Evolutionary conservation across 2,113 vertebrate genomes (phyloP).

Genomic region (Natator depressus): DNA sequence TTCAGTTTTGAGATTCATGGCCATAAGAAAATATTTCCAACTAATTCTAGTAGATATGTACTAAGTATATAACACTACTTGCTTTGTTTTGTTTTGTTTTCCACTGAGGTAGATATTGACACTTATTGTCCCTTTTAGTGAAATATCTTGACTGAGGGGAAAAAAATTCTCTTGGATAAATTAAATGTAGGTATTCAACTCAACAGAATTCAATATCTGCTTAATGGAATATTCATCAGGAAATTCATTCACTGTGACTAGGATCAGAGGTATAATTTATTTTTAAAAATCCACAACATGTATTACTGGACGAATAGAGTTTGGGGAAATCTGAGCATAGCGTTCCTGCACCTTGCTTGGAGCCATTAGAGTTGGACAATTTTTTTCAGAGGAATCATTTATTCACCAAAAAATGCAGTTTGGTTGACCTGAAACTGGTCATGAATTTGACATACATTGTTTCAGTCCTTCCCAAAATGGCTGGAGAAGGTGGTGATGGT

Average conservation of each 20-base stretch:
- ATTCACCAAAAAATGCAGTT: not conserved
- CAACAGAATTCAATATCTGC: slow-evolving; percentile 43
- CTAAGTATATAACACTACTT: not conserved
- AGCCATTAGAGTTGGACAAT: not conserved
- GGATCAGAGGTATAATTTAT: slow-evolving; percentile 17
- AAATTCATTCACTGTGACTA: slow-evolving; percentile 29
- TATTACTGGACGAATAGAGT: not conserved
- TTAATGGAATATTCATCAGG: slow-evolving; percentile 52
- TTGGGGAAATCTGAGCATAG: not conserved
- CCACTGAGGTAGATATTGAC: slow-evolving; percentile 19
- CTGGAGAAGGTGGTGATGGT: not conserved
- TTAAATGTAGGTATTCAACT: slow-evolving; percentile 21
- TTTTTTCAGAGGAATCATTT: not conserved
- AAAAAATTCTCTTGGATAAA: slow-evolving; percentile 52
- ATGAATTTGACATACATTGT: not conserved
- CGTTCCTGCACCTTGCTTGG: not conserved
- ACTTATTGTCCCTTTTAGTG: slow-evolving; percentile 45
- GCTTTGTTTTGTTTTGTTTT: not conserved
- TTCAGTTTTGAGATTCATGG: slow-evolving; percentile 1
- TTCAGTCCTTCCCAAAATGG: not conserved
- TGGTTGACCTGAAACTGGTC: not conserved
- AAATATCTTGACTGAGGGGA: slow-evolving; percentile 50
- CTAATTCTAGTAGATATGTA: slow-evolving; percentile 13
- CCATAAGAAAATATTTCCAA: not conserved
- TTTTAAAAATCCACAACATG: not conserved